phyloP scores from a whole-genome alignment of 2,888 invertebrate genomes.

The Cephus runcator region DNA sequence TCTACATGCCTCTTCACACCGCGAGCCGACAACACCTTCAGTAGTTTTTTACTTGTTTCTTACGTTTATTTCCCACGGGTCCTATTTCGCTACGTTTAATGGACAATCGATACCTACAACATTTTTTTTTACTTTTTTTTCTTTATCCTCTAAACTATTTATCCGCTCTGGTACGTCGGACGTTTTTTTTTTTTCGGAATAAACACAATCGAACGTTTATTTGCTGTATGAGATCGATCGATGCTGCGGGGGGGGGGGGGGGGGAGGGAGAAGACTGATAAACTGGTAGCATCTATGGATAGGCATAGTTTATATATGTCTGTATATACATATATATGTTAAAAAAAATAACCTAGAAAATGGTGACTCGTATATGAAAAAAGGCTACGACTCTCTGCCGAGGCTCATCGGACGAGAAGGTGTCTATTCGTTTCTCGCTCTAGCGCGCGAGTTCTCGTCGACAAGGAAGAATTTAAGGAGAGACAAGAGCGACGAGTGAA shows the following conservation, averaged over 20 bases:
- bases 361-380: neutral
- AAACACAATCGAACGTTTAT: neutral
- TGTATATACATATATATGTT: no score
- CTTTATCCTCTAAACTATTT: neutral
- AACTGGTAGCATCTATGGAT: neutral
- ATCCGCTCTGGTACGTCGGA: neutral
- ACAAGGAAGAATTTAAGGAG: neutral
- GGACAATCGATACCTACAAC: neutral
- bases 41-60: neutral
- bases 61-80: neutral
- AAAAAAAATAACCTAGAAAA: neutral
- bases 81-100: neutral
- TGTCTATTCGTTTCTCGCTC: neutral
- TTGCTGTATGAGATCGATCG: neutral
- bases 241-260: neutral
- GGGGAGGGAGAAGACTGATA: neutral
- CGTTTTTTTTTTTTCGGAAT: neutral
- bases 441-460: neutral
- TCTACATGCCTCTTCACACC: neutral
- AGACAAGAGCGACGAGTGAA: slow-evolving; percentile 9
- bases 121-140: no score
- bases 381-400: neutral
- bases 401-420: neutral
- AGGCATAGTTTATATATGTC: neutral
- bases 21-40: no score